These are phyloP conservation scores for Calyptomena viridis DNA, from an alignment of 2,113 vertebrate species.

Conservation along the genomic window DNA sequence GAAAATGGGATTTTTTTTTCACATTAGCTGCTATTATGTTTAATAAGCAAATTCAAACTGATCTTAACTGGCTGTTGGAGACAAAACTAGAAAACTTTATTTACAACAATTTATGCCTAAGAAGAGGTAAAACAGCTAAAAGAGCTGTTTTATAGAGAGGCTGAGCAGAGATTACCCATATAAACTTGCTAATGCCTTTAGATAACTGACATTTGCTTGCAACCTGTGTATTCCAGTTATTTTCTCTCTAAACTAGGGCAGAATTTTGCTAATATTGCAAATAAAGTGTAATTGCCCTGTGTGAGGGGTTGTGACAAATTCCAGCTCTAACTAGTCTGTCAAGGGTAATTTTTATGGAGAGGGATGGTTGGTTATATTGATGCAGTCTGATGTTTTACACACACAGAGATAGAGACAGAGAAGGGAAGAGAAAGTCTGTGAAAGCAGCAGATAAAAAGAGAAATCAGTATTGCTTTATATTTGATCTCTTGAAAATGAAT, in stretches of 20 bases:
- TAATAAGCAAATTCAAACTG: not conserved
- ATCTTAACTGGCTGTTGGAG: not conserved
- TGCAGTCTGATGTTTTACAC: not conserved
- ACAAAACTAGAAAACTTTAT: not conserved
- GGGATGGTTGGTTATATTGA: not conserved
- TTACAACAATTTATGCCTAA: not conserved
- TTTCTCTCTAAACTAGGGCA: not conserved
- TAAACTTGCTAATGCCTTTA: slow-evolving; percentile 7
- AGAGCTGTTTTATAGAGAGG: not conserved
- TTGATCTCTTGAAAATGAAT: not conserved
- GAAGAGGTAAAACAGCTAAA: no score
- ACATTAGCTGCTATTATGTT: not conserved
- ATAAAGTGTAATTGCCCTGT: not conserved
- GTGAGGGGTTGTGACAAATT: not conserved
- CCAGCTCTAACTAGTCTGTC: not conserved
- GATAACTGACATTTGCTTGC: not conserved
- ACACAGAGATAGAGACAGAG: not conserved
- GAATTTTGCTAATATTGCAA: not conserved
- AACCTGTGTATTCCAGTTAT: not conserved
- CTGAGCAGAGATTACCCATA: not conserved
- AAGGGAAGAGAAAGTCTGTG: not conserved
- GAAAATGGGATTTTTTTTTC: not conserved
- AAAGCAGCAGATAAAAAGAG: not conserved
- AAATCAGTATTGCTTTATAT: not conserved
- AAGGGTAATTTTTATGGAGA: not conserved